These are phyloP conservation scores for Okapia johnstoni DNA, from an alignment of 2,113 vertebrate genomes.

Conservation along the genomic window DNA sequence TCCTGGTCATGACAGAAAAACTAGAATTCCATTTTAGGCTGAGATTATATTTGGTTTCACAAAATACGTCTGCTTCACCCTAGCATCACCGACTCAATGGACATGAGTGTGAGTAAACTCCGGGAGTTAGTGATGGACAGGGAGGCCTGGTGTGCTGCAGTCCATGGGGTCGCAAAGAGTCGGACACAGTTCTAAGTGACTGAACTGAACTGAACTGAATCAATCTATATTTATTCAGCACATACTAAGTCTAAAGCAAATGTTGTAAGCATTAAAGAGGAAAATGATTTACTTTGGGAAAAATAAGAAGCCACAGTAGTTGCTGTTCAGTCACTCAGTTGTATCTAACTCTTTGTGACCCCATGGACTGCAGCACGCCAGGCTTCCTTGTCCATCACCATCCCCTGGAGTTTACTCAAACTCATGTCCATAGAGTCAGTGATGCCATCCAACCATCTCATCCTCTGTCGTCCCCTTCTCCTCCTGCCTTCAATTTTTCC, in stretches of 20 bases:
- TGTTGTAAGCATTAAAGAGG: neutral
- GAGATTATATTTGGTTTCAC: neutral
- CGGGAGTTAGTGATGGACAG: neutral
- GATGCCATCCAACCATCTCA: neutral
- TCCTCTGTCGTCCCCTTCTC: neutral
- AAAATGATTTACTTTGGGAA: neutral
- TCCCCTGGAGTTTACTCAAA: neutral
- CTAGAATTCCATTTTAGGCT: neutral
- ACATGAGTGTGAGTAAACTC: neutral
- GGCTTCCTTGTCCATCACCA: neutral
- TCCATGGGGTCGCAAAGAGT: neutral
- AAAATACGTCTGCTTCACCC: neutral
- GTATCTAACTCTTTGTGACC: neutral
- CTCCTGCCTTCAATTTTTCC: neutral
- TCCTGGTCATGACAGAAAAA: neutral
- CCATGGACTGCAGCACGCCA: neutral
- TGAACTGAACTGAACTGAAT: neutral
- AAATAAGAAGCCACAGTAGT: neutral
- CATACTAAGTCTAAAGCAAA: neutral
- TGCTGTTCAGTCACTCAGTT: neutral
- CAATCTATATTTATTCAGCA: neutral
- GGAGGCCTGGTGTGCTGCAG: neutral
- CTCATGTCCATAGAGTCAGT: neutral
- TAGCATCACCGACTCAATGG: neutral
- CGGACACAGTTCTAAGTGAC: neutral